phyloP scores from a whole-genome alignment of 1,140 invertebrate species.

The Eumeta japonica region DNA sequence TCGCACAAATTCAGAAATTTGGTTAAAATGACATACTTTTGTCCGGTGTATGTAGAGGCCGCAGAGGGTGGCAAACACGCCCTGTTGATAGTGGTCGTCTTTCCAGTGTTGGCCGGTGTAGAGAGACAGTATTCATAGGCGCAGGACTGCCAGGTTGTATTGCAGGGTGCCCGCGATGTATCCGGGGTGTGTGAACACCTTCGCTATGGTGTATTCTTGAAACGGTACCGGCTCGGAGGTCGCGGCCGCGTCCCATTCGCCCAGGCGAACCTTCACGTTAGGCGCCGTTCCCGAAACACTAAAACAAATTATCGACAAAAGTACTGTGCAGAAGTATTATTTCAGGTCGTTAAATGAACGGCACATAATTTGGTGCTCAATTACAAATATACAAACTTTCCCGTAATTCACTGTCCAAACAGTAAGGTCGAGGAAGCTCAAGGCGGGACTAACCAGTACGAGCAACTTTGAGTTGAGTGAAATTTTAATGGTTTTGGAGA shows the following conservation, averaged over 20 bases:
- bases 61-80: slow-evolving; percentile 64
- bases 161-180: slow-evolving; percentile 66
- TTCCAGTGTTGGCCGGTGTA: slow-evolving; percentile 33
- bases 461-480: too few species aligned
- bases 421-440: too few species aligned
- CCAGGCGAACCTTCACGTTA: slow-evolving; percentile 64
- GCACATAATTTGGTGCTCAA: too few species aligned
- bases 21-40: slow-evolving; percentile 55
- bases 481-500: too few species aligned
- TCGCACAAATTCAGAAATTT: too few species aligned
- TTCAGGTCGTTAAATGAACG: too few species aligned
- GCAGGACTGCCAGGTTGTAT: slow-evolving; percentile 70
- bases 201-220: slow-evolving; percentile 59
- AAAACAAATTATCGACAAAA: slow-evolving; percentile 7
- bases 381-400: too few species aligned
- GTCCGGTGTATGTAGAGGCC: slow-evolving; percentile 57
- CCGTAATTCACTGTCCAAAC: too few species aligned
- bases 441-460: too few species aligned
- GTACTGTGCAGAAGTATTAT: too few species aligned
- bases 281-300: slow-evolving; percentile 43
- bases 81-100: slow-evolving; percentile 68
- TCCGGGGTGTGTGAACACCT: slow-evolving; percentile 64
- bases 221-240: slow-evolving; percentile 62
- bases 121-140: slow-evolving; percentile 60
- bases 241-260: slow-evolving; percentile 67